Conservation (phyloP, 2,888 invertebrate genomes). For the Bimastos eiseni region DNA sequence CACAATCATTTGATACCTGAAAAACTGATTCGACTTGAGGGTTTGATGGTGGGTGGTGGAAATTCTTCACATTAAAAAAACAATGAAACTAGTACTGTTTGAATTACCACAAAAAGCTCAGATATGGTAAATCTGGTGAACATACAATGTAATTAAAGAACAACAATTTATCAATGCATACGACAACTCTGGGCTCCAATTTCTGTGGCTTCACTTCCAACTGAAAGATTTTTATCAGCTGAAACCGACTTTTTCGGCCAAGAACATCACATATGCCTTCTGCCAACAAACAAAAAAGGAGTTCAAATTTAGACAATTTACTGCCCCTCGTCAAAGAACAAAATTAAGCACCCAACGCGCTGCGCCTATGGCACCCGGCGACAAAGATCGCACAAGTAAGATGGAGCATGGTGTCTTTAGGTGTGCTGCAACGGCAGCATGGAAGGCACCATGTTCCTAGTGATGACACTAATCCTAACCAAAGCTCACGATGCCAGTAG, state of each 20-base stretch:
- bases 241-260: constrained; percentile 3
- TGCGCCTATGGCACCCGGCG: not conserved
- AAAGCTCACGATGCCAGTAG: too few relatives aligned
- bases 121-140: not conserved
- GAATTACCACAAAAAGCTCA: not conserved
- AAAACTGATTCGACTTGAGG: too few relatives aligned
- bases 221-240: constrained; percentile 19
- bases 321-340: too few relatives aligned
- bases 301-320: not conserved
- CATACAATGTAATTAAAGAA: not conserved
- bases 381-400: too few relatives aligned
- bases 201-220: constrained; percentile 20
- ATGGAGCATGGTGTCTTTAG: too few relatives aligned
- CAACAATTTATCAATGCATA: not conserved
- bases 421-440: too few relatives aligned
- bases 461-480: too few relatives aligned
- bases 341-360: not conserved
- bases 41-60: too few relatives aligned
- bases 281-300: not conserved
- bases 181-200: constrained; percentile 20
- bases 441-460: too few relatives aligned
- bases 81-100: not conserved
- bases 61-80: not conserved
- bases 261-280: constrained; percentile 10
- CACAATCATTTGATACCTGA: too few relatives aligned